Conservation (phyloP, 2,888 invertebrate genomes). For the Cantharis rustica region DNA sequence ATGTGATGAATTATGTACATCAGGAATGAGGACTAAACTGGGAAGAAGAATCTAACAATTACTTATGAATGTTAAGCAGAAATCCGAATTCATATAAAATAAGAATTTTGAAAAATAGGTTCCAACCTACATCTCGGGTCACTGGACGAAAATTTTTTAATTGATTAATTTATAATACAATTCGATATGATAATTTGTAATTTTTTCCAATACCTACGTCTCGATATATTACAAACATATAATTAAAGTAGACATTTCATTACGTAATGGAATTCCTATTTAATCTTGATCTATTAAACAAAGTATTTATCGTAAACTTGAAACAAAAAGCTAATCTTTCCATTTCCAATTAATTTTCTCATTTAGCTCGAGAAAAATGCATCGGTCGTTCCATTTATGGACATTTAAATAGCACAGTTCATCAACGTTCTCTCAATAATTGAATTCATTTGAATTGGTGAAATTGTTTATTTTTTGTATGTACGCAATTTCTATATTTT, state of each 20-base stretch:
- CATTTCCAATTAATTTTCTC: not conserved
- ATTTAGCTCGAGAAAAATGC: not conserved
- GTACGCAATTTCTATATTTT: slow-evolving; percentile 1
- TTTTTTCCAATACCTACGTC: not conserved
- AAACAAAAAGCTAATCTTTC: not conserved
- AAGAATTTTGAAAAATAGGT: not conserved
- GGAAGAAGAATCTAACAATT: too few species aligned
- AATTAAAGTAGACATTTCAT: not conserved
- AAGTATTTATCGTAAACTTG: not conserved
- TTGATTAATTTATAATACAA: not conserved
- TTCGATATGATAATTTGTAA: not conserved
- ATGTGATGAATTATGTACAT: too few species aligned
- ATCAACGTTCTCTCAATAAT: not conserved
- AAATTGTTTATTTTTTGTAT: not conserved
- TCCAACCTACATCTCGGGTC: not conserved
- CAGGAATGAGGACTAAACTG: too few species aligned
- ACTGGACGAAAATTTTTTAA: not conserved
- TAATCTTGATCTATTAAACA: not conserved
- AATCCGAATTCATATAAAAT: too few species aligned
- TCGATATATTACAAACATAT: not conserved
- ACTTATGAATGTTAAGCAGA: too few species aligned
- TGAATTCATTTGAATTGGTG: not conserved
- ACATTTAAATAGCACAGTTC: not conserved
- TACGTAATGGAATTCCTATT: not conserved
- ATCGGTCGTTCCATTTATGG: not conserved